Evolutionary conservation across 2,113 vertebrate genomes (phyloP).

Genomic region (Phodopus roborovskii): DNA sequence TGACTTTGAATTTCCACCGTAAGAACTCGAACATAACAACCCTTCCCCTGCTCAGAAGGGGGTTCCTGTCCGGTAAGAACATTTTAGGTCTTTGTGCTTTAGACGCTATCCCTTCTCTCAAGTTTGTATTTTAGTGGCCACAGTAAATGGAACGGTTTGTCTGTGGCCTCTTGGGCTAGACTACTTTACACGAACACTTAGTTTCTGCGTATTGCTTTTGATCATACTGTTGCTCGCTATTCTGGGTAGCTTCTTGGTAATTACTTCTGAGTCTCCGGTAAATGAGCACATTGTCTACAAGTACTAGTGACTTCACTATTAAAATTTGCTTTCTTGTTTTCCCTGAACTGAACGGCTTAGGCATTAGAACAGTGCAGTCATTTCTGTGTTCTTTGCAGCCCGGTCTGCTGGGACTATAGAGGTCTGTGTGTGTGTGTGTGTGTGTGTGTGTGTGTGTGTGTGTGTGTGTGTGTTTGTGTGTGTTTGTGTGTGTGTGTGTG

Average conservation of each 20-base stretch:
- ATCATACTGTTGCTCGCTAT: not conserved
- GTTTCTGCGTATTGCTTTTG: not conserved
- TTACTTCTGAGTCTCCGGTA: not conserved
- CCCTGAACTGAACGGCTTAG: not conserved
- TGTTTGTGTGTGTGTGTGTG: too few relatives aligned
- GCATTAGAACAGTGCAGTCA: accelerated
- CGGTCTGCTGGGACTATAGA: not conserved
- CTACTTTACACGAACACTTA: not conserved
- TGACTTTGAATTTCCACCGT: not conserved
- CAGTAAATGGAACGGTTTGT: not conserved
- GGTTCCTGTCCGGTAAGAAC: not conserved
- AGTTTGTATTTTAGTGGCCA: not conserved
- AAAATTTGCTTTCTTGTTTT: not conserved
- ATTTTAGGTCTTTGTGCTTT: not conserved
- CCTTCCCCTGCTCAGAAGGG: not conserved
- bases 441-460: too few relatives aligned
- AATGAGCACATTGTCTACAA: not conserved
- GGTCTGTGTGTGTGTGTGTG: not conserved
- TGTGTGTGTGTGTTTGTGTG: too few relatives aligned
- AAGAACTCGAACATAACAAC: not conserved
- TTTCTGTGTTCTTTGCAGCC: not conserved
- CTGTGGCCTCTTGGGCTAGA: not conserved
- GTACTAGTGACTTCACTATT: not conserved
- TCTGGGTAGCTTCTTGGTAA: not conserved
- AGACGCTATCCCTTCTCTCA: not conserved